Base-by-base conservation (phyloP, 2,888 invertebrate genomes). In the Ectemnius lituratus region DNA sequence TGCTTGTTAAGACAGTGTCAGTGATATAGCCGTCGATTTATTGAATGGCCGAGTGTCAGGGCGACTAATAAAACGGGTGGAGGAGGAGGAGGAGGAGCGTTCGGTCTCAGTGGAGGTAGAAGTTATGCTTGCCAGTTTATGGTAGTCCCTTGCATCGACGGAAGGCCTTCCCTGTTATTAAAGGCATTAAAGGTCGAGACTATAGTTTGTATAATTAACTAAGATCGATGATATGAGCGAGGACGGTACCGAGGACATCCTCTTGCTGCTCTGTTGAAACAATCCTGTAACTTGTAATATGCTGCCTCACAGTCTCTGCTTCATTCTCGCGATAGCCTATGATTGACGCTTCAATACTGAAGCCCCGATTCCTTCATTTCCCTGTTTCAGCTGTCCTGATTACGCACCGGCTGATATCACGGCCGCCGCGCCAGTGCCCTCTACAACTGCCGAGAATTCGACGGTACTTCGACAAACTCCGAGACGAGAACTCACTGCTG, bases 101-200 rank as follows among this genome's bases (percentile, higher is more conserved):
- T 23, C 61, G 65, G 68, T 62, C 49, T 23, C 16, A 16, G 67
- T 67, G 67, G 66, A 61, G 65, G 16, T 60, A 28, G 16, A 46
- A 46, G 47, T 16, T 71, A 63, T 23, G 46, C 11, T 57, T 27
- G 60, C 62, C 61, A 61, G 78, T 81, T 73, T 73, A 67, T 64
- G 69, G n/a, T 27, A 49, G 68, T 64, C 59, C 18, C 66, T 65
- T 56, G 68, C 64, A 69, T 69, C 80, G 45, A 60, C 68, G 69
- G 57, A 62, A 28, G 61, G 61, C 66, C 37, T 37, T 37, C 37
- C 63, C 47, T 73, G 80, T 72, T 80, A 77, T 80, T 80, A 77
- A 79, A 81, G 79, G 69, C 67, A 80, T 79, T 80, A 80, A 80
- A 79, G 79, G 76, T 81, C 82, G 73, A 28, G 71, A 62, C 62